Conservation (phyloP, 2,113 vertebrate genomes). For the Stictonetta naevosa region DNA sequence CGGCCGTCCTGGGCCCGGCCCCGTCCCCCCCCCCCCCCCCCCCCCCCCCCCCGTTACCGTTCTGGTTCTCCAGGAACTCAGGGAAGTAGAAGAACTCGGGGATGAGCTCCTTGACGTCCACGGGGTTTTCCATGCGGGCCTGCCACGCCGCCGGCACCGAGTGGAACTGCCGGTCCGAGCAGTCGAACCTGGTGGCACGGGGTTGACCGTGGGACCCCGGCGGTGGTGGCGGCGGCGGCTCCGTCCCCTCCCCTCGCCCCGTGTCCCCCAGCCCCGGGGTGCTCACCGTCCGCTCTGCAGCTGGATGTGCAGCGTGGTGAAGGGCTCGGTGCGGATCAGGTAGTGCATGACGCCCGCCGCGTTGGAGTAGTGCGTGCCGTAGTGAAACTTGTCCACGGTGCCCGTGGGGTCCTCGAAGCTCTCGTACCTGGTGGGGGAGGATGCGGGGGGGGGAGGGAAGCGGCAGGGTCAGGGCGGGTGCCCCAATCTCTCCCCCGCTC, state of each 20-base stretch:
- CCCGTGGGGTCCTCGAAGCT: slow-evolving; percentile 96
- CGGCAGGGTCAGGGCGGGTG: not conserved
- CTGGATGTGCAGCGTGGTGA: slow-evolving; percentile 96
- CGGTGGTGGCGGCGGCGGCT: not conserved
- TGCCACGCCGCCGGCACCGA: slow-evolving; percentile 95
- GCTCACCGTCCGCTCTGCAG: slow-evolving; percentile 93
- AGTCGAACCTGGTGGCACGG: slow-evolving; percentile 88
- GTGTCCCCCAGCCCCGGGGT: rapidly evolving
- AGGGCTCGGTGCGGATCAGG: slow-evolving; percentile 97
- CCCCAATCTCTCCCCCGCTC: rapidly evolving
- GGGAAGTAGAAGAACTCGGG: slow-evolving; percentile 98
- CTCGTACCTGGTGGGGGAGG: slow-evolving; percentile 83
- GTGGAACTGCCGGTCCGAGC: slow-evolving; percentile 96
- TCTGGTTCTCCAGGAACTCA: slow-evolving; percentile 95
- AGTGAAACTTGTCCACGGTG: slow-evolving; percentile 96
- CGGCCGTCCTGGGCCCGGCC: rapidly evolving
- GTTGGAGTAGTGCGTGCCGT: slow-evolving; percentile 98
- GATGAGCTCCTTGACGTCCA: slow-evolving; percentile 96
- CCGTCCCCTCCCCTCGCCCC: not conserved
- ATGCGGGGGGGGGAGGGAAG: rapidly evolving
- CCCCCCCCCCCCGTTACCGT: slow-evolving; percentile 67
- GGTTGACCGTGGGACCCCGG: not conserved
- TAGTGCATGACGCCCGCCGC: slow-evolving; percentile 99
- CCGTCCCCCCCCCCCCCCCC: rapidly evolving
- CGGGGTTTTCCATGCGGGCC: slow-evolving; percentile 94